A percentile compares a stretch with the other conserved stretches of the same genome.
Conservation (phyloP, 2,113 vertebrate species). For the Cichladusa arquata region DNA sequence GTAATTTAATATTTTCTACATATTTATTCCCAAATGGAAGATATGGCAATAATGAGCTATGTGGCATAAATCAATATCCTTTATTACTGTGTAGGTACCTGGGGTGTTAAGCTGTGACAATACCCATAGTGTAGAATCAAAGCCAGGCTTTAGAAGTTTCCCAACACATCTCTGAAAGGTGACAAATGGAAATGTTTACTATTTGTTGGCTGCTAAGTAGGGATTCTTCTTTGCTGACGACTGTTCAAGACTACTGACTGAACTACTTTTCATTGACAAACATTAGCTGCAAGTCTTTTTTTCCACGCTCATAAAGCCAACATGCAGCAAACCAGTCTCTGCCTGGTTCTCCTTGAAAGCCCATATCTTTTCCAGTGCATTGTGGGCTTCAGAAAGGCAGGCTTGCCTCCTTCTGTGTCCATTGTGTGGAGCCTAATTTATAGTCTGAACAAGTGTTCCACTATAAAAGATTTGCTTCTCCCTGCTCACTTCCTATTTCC, state of each 20-base stretch:
- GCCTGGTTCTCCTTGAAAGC: conserved; percentile 53
- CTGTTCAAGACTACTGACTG: not conserved
- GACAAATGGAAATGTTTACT: not conserved
- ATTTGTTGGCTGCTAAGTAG: conserved; percentile 28
- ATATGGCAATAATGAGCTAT: not conserved
- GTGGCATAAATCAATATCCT: not conserved
- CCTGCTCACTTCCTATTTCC: conserved; percentile 77
- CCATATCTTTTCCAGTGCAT: not conserved
- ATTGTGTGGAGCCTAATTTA: conserved; percentile 71
- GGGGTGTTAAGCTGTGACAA: not conserved
- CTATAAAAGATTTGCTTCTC: conserved; percentile 69
- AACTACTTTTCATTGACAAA: conserved; percentile 26
- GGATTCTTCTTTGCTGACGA: not conserved
- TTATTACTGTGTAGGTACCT: not conserved
- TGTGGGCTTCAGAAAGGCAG: conserved; percentile 53
- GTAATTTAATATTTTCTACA: not conserved
- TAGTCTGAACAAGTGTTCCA: conserved; percentile 61
- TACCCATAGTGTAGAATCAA: not conserved
- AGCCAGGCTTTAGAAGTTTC: not conserved
- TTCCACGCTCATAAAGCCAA: not conserved
- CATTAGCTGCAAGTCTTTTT: conserved; percentile 5
- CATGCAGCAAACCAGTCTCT: conserved; percentile 34
- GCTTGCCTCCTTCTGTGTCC: conserved; percentile 57
- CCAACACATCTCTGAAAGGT: not conserved
- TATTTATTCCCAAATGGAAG: not conserved